Base-by-base conservation (phyloP, 2,797 vertebrate species). In the Microctenopoma stevenorrisi region DNA sequence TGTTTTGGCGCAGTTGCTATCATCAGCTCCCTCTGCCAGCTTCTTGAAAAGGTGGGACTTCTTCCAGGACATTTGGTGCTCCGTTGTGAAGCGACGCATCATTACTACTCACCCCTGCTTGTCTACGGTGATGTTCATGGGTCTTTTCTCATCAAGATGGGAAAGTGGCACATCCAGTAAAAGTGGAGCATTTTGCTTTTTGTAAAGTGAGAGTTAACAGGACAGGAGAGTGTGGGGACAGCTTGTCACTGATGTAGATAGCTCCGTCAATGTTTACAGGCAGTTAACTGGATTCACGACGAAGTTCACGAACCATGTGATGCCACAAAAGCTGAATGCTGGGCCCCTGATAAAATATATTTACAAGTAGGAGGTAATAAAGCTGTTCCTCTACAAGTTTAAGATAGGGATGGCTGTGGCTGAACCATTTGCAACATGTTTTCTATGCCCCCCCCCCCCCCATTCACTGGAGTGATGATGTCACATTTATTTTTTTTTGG, bases 1-100 rank as follows among this genome's bases (percentile, higher is more conserved):
- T 65, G 49, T 71, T 64, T 62, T 7, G 14, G 22, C 22, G 70
- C 33, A 40, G n/a, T 43, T 13, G 13, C 44, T 51, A n/a, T 33
- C 18, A 15, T 62, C 28, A 51, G 10, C 48, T 38, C 14, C 5
- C 57, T 28, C 50, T 43, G 60, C 33, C 49, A 52, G 42, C 15
- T 74, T 86, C 60, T 54, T 51, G 56, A 40, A 11, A 25, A 22
- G 43, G 11, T 47, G 14, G 56, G 33, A 18, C 10, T 40, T 63
- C 54, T 49, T 61, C 42, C 38, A 61, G 69, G n/a, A 38, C 68
- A 69, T 78, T 68, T 64, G 25, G 7, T 22, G 28, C 30, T 6
- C 30, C 7, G 30, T 33, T 33, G 30, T 33, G 30, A 33, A 61
- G 38, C 16, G 22, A 14, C 35, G 28, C 10, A 15, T 64, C 33